phyloP scores from a whole-genome alignment of 1,140 invertebrate genomes.

The Drosophila subobscura region DNA sequence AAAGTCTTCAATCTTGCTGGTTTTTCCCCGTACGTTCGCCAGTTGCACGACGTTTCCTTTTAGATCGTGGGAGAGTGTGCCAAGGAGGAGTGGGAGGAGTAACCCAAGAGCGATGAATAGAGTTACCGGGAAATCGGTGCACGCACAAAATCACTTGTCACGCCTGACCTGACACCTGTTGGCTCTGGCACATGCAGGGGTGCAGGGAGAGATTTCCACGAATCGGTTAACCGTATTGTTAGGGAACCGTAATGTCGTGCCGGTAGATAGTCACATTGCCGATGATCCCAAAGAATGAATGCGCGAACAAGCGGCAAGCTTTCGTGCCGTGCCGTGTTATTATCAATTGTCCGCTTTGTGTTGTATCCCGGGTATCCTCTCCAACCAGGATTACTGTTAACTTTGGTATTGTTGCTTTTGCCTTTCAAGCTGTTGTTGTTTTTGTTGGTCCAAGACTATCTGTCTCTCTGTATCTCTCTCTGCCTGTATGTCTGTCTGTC shows the following conservation, averaged over 20 bases:
- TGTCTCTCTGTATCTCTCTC: slow-evolving; percentile 17
- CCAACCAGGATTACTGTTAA: slow-evolving; percentile 59
- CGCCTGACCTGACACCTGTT: slow-evolving; percentile 3
- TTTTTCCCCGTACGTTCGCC: slow-evolving; percentile 80
- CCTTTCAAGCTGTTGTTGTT: slow-evolving; percentile 15
- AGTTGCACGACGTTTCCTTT: slow-evolving; percentile 68
- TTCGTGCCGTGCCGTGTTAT: too few relatives aligned
- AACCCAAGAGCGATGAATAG: too few relatives aligned
- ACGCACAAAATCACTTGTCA: slow-evolving; percentile 11
- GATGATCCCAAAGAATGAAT: slow-evolving; percentile 11
- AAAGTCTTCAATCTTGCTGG: slow-evolving; percentile 84
- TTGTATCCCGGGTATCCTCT: too few relatives aligned
- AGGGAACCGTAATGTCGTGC: slow-evolving; percentile 6
- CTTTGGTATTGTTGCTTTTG: slow-evolving; percentile 68
- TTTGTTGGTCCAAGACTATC: slow-evolving; percentile 36
- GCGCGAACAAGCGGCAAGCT: slow-evolving; percentile 27
- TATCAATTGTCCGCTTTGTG: too few relatives aligned
- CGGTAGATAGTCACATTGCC: slow-evolving; percentile 65
- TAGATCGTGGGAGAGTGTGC: background rate
- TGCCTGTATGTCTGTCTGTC: background rate
- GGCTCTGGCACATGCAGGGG: too few relatives aligned
- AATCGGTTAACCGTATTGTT: slow-evolving; percentile 21
- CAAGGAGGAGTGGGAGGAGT: background rate
- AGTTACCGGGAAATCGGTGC: slow-evolving; percentile 3
- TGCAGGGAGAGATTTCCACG: too few relatives aligned